Evolutionary conservation across 2,113 vertebrate species (phyloP).

Genomic region (Vireo altiloquus): DNA sequence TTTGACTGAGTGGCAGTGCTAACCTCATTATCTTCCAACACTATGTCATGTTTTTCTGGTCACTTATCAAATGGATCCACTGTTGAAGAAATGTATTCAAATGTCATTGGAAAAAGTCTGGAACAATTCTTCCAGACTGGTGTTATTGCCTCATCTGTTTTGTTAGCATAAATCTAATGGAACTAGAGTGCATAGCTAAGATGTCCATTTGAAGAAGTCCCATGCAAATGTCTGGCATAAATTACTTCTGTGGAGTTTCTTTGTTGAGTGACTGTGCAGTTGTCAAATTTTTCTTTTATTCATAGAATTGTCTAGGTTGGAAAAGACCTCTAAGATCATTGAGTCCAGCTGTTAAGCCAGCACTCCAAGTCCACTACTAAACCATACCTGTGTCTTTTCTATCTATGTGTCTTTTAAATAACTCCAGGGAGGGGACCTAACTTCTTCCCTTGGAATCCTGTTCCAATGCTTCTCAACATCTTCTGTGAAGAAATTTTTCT

Average conservation of each 20-base stretch:
- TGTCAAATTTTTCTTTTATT: not conserved
- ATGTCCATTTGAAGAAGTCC: not conserved
- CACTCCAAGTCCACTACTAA: not conserved
- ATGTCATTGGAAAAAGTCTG: not conserved
- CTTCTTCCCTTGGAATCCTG: not conserved
- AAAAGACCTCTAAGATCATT: not conserved
- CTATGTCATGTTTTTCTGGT: not conserved
- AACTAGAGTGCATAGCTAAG: not conserved
- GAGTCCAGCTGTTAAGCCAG: not conserved
- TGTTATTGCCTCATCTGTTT: not conserved
- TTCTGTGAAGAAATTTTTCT: not conserved
- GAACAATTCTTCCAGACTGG: not conserved
- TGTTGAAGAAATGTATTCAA: not conserved
- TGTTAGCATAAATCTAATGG: not conserved
- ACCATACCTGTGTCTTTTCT: not conserved
- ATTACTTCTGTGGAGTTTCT: slow-evolving; percentile 6
- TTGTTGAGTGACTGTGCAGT: not conserved
- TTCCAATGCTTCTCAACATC: not conserved
- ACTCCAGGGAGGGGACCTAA: not conserved
- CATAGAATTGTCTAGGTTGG: not conserved
- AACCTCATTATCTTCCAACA: not conserved
- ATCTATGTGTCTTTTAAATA: not conserved
- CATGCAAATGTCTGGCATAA: not conserved
- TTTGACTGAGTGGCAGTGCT: not conserved
- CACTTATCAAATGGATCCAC: not conserved